Conservation (phyloP, 2,888 invertebrate species). For the Mantis religiosa region DNA sequence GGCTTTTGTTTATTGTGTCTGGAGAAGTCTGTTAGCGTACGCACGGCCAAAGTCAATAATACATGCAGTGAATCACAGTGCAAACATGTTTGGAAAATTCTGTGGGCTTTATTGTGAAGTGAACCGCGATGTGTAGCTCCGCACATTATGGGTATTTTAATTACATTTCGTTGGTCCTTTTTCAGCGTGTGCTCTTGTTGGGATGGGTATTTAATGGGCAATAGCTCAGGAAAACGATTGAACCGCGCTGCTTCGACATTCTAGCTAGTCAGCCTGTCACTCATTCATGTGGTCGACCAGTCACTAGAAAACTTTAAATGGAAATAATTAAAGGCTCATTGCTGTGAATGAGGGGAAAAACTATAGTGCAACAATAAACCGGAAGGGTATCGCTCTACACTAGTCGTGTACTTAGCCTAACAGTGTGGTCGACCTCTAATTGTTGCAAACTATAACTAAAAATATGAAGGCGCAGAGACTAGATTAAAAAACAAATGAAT, state of each 20-base stretch:
- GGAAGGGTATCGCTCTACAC: no score
- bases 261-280: background rate
- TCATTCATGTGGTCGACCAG: background rate
- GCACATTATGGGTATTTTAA: conserved; percentile 14
- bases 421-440: no score
- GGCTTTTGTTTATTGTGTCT: no score
- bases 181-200: background rate
- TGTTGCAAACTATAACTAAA: no score
- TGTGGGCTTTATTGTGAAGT: background rate
- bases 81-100: background rate
- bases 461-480: no score
- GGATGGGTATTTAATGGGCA: background rate
- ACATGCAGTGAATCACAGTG: background rate
- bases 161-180: background rate
- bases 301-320: background rate
- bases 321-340: background rate
- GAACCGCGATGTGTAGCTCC: background rate
- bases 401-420: no score
- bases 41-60: no score
- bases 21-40: background rate
- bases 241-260: background rate
- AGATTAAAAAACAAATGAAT: no score
- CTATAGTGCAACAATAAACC: background rate
- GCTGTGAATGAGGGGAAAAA: background rate
- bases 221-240: background rate